These are phyloP conservation scores for Monodelphis domestica DNA, from an alignment of 2,797 vertebrate genomes.

Conservation along the genomic window DNA sequence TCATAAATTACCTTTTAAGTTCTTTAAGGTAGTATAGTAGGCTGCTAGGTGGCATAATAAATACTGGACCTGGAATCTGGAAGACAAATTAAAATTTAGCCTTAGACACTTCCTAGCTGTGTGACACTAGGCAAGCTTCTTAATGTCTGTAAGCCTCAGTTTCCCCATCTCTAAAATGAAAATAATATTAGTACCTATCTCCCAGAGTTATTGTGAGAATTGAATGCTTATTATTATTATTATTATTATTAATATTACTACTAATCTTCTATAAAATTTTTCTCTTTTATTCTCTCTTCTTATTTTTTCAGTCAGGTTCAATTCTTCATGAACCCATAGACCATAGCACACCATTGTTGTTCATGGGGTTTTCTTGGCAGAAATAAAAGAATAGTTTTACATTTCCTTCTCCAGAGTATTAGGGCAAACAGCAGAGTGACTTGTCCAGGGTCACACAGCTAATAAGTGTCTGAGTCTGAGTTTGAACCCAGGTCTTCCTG, in stretches of 20 bases:
- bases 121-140: not conserved
- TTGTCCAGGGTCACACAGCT: too few species aligned
- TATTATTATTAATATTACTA: not conserved
- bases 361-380: not conserved
- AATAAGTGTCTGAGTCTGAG: too few species aligned
- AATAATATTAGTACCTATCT: not conserved
- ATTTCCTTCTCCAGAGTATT: not conserved
- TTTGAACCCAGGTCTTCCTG: too few species aligned
- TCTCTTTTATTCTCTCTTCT: conserved; percentile 9
- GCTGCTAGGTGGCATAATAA: not conserved
- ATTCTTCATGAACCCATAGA: not conserved
- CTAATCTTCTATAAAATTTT: conserved; percentile 15
- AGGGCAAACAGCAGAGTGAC: not conserved
- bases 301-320: not conserved
- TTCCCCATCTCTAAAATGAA: not conserved
- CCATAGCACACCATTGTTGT: not conserved
- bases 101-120: not conserved
- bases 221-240: not conserved
- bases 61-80: not conserved
- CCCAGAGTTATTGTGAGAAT: not conserved
- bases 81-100: not conserved
- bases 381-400: not conserved
- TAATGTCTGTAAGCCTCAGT: not conserved
- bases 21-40: not conserved
- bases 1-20: not conserved